Evolutionary conservation across 2,888 invertebrate genomes (phyloP).

Genomic region (Thecophora atra): DNA sequence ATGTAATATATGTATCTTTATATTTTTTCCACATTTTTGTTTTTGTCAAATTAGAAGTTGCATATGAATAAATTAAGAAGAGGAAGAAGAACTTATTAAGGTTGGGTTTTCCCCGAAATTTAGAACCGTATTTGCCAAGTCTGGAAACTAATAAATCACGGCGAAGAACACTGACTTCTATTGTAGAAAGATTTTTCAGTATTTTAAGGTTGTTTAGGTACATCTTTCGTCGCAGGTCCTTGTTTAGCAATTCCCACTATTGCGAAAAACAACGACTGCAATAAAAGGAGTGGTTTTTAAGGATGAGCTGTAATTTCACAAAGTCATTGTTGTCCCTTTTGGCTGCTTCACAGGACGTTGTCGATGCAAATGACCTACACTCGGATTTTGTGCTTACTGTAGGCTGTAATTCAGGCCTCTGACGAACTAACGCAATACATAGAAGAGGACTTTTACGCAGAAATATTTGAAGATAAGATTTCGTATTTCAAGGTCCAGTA

Average conservation of each 20-base stretch:
- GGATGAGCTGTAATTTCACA: neutral
- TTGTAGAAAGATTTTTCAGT: neutral
- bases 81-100: neutral
- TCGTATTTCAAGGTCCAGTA: neutral
- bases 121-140: neutral
- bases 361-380: neutral
- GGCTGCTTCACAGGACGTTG: neutral
- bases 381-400: neutral
- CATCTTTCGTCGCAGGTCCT: neutral
- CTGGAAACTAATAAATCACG: neutral
- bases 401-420: neutral
- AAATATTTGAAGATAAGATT: constrained; percentile 2
- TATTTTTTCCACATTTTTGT: too few relatives aligned
- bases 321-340: neutral
- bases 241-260: neutral
- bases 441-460: neutral
- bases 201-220: constrained; percentile 2
- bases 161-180: neutral
- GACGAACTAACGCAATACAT: neutral
- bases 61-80: neutral
- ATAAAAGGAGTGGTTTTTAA: neutral
- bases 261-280: neutral
- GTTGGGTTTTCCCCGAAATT: constrained; percentile 2
- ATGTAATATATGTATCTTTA: too few relatives aligned
- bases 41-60: neutral